phyloP scores from a whole-genome alignment of 2,113 vertebrate species.

The Laticauda colubrina region DNA sequence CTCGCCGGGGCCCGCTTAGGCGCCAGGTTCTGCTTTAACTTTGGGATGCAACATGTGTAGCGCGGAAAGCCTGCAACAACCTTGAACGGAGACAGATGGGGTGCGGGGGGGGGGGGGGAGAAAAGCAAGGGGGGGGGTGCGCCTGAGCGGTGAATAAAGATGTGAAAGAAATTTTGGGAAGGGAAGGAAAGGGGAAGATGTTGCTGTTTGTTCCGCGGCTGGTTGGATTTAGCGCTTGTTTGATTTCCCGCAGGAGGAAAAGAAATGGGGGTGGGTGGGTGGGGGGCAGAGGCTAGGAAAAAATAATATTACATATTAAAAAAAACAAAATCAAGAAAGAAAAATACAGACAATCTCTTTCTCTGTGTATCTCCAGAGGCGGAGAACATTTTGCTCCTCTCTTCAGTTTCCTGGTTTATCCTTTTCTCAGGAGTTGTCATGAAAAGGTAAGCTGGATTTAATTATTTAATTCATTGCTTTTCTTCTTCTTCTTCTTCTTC shows the following conservation, averaged over 20 bases:
- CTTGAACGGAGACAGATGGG: conserved; percentile 28
- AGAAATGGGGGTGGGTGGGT: not conserved
- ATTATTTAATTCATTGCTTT: not conserved
- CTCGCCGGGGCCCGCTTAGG: not conserved
- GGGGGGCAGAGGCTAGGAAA: not conserved
- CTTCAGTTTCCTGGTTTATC: conserved; percentile 3
- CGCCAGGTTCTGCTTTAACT: conserved; percentile 23
- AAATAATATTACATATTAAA: not conserved
- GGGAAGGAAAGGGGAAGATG: no score
- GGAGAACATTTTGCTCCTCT: not conserved
- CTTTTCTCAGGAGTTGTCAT: conserved; percentile 33
- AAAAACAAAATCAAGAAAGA: not conserved
- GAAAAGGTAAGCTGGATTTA: conserved; percentile 18
- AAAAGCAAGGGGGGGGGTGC: not conserved
- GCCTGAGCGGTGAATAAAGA: conserved; percentile 21
- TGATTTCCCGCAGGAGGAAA: conserved; percentile 24
- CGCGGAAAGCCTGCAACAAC: conserved; percentile 29
- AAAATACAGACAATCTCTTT: not conserved
- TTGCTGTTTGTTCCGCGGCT: not conserved
- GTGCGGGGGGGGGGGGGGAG: not conserved
- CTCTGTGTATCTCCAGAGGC: conserved; percentile 13
- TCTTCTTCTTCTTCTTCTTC: not conserved
- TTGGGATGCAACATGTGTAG: conserved; percentile 38
- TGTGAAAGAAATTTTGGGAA: not conserved
- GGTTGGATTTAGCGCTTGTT: conserved; percentile 10